phyloP scores from a whole-genome alignment of 2,113 vertebrate species.

The Cygnus atratus region DNA sequence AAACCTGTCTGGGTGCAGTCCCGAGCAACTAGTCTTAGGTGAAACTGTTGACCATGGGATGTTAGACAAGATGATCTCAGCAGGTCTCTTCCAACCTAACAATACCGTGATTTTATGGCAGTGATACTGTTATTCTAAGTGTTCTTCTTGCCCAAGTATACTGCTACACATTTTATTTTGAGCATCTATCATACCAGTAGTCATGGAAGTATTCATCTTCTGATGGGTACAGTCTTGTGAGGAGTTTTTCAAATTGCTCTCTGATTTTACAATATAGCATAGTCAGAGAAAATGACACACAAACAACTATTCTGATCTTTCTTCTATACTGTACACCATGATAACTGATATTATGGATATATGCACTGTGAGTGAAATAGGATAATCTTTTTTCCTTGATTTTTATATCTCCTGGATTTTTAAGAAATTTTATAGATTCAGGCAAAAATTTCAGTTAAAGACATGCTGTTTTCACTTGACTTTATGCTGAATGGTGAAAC shows the following conservation, averaged over 20 bases:
- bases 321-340: not conserved
- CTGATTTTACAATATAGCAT: not conserved
- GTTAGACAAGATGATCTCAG: not conserved
- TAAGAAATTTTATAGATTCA: not conserved
- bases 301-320: not conserved
- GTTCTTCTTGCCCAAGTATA: not conserved
- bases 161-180: not conserved
- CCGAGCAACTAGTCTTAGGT: not conserved
- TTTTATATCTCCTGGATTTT: not conserved
- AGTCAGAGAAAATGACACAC: not conserved
- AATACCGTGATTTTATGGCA: not conserved
- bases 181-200: not conserved
- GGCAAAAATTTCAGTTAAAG: not conserved
- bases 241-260: not conserved
- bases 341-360: conserved; percentile 17
- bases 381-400: not conserved
- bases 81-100: not conserved
- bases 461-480: not conserved
- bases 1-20: not conserved
- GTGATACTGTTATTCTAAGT: not conserved
- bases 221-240: not conserved
- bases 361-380: not conserved
- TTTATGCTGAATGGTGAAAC: not conserved
- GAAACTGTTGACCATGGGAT: not conserved
- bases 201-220: not conserved